Evolutionary conservation across 2,797 vertebrate species (phyloP), one percentile per base, ranked within the genome.

Genomic region (Mycteria americana): DNA sequence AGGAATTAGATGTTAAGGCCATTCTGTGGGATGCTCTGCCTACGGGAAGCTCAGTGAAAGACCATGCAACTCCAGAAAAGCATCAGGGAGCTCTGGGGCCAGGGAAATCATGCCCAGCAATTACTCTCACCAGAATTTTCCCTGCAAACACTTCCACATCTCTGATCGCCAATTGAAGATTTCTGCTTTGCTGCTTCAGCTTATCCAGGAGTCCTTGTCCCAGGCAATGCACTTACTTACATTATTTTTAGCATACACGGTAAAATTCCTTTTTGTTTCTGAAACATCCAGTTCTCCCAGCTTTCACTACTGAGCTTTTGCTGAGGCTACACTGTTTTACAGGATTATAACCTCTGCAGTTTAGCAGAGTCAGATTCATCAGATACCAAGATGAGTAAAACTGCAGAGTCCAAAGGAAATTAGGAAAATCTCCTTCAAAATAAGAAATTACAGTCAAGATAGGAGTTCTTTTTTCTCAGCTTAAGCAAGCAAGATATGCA

Each of bases 221-320:
- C 51, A 96, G 75, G 48, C 95, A 97, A 89, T 28, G 91, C 81
- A 83, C 63, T 95, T 70, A 83, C 63, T 95, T 70, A 85, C 3
- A 41, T 87, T 95, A 87, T 92, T 96, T 95, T 95, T 96, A 96
- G 91, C 63, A 85, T 60, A 63, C 35, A 48, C 69, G 60, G 92
- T 93, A 95, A 93, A 93, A 95, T 95, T 96, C 83, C 88, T 60
- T 90, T 94, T 96, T 92, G 73, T 93, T 92, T 95, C 70, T 69
- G 56, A 93, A 93, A 63, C 63, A 41, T n/a, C 45, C 45, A 84
- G 43, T 81, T 75, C 91, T 75, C 39, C 53, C 41, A 88, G 79
- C 53, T 25, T 81, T 92, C 81, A 53, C 35, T 27, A 60, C 39
- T 23, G 35, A 4, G 14, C 28, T 92, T 96, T 94, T 92, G 94